Percentiles rank a stretch among this genome's conserved stretches.
phyloP scores from a whole-genome alignment of 53 echinoderm and acorn worm genomes.

The Paelopatides confundens region DNA sequence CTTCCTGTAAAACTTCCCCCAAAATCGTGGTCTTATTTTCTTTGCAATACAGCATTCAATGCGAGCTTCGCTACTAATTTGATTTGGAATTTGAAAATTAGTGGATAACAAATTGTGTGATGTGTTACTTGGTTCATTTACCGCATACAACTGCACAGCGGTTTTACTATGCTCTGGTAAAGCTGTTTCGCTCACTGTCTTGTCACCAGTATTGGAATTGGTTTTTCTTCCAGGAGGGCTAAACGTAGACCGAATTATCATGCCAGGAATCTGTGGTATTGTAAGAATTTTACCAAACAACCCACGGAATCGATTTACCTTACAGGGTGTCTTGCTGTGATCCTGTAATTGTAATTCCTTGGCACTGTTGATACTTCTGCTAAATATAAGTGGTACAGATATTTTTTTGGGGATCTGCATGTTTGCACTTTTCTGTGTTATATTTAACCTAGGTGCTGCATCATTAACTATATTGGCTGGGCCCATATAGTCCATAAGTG shows the following conservation, averaged over 20 bases:
- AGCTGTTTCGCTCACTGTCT: background rate
- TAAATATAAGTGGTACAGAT: background rate
- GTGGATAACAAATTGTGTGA: background rate
- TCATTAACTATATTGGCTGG: too few species aligned
- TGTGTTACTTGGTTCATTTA: background rate
- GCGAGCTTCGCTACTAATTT: background rate
- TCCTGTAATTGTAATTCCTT: background rate
- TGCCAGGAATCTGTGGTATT: background rate
- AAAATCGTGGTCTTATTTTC: slow-evolving; percentile 6
- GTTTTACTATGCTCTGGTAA: background rate
- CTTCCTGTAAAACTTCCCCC: background rate
- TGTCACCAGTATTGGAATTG: background rate
- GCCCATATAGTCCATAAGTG: slow-evolving; percentile 6
- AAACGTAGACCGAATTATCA: background rate
- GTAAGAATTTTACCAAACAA: background rate
- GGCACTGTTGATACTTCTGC: background rate
- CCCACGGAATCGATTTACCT: background rate
- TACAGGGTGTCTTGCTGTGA: background rate
- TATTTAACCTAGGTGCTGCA: too few species aligned
- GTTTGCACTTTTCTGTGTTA: background rate
- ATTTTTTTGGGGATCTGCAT: background rate
- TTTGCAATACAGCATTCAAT: background rate
- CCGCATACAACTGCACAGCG: background rate
- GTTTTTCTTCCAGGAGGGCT: background rate
- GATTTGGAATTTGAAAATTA: background rate